Base-by-base conservation (phyloP, 53 echinoderm and acorn worm genomes). In the Paelopatides confundens region DNA sequence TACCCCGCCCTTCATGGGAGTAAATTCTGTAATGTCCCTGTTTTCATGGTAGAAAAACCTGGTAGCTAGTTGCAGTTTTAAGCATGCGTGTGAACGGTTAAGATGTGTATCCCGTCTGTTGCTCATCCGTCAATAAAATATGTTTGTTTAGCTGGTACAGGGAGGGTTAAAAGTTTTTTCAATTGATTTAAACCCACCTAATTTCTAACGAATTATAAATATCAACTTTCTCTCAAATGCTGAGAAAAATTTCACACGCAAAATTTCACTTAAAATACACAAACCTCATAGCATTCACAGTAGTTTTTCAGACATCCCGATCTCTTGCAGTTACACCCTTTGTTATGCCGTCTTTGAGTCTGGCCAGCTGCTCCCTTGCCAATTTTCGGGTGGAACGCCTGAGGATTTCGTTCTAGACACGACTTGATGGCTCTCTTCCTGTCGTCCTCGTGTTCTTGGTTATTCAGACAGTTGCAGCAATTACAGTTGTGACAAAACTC, bases 281-380 rank as follows among this genome's bases (percentile, higher is more conserved):
- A n/a, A n/a, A 95, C 98, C 98, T 98, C 95, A 79, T 97, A 98
- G 81, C 98, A 98, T 90, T 98, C 98, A 69, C 98, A 98, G 64
- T 98, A 98, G 85, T 98, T 98, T 90, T 98, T 98, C 35, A 98
- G 91, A 50, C 98, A 98, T 3, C 98, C 98, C 10, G 98, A 98
- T 31, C 95, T 81, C 90, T 98, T 98, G 84, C 98, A 98, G 91
- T 98, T 95, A 70, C 98, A 98, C 0, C 98, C 98, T 69, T 98
- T 98, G 85, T 95, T 98, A 69, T 98, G 98, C 69, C 95, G 82
- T 32, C 98, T 76, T 53, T 95, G 90, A 49, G 86, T 34, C 77
- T 95, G 87, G 2, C 92, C 94, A 23, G 89, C 88, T 2, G 89
- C 88, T 0, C 95, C 95, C 40, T 98, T 98, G 89, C 98, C 98